Evolutionary conservation across 2,797 vertebrate genomes (phyloP), one percentile per base, ranked within the genome.

Genomic region (Esox masquinongy): DNA sequence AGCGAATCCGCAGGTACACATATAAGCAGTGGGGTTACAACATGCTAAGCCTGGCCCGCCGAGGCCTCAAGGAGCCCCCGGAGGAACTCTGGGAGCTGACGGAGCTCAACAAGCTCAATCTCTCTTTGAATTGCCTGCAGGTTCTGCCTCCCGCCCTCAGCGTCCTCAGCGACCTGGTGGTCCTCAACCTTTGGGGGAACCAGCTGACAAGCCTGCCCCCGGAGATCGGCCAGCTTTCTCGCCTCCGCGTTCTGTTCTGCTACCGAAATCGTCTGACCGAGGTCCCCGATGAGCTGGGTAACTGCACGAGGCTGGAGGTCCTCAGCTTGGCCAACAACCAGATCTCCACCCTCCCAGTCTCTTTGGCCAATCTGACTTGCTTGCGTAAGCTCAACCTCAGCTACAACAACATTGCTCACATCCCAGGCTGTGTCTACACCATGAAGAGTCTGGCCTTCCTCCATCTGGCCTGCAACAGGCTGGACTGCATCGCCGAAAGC

Each of bases 361-460:
- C 92, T 51, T 90, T 97, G 5, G 91, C 92, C 0, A 92, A 94
- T 8, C 90, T 99, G 81, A 92, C 84, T 5, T 87, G 79, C 1
- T 86, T 98, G 56, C 91, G 79, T 83, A 97, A 98, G 71, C 92
- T 98, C 77, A 98, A 98, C 86, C 93, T 98, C 34, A 98, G 97
- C 79, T 93, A 96, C 90, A 99, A 99, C 81, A 81, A 29, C 17
- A 94, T 98, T 0, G 15, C 71, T 0, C 95, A 96, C 74, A 89
- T 98, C 79, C 97, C 97, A 0, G 74, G 90, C 70, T 97, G 96
- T 5, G 89, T 98, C 74, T 98, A 96, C 0, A 80, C 90, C 0
- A 90, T 98, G 90, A 96, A 92, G 85, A 93, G 88, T 73, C 91
- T 99, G 79, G 94, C 95, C 68, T 99, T 98, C 88, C 84, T 98